A percentile compares a stretch with the other conserved stretches of the same genome.
Evolutionary conservation across 2,797 vertebrate species (phyloP).

Genomic region (Lerista edwardsae): DNA sequence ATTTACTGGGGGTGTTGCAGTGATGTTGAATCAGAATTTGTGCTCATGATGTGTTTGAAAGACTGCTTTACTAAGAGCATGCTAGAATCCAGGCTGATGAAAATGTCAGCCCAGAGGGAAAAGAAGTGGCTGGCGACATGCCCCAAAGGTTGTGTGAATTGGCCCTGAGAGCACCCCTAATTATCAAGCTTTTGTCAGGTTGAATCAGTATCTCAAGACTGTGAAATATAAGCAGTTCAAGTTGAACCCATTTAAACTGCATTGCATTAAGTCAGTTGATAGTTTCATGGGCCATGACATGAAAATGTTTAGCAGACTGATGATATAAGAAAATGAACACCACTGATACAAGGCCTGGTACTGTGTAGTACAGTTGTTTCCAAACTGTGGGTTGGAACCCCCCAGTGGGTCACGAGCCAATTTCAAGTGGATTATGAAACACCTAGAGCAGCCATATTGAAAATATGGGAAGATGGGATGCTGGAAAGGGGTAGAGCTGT

Average conservation of each 20-base stretch:
- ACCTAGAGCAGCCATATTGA: too few relatives aligned
- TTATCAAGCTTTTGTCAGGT: constrained; percentile 21
- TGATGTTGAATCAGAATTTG: background rate
- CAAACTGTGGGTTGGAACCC: too few relatives aligned
- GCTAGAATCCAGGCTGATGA: constrained; percentile 32
- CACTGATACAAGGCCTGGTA: background rate
- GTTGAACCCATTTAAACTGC: background rate
- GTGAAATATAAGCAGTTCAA: background rate
- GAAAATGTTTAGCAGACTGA: background rate
- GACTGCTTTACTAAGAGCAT: background rate
- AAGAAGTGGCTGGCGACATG: constrained; percentile 15
- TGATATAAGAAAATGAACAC: background rate
- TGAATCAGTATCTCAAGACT: constrained; percentile 5
- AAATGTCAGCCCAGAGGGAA: constrained; percentile 5
- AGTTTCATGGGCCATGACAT: background rate
- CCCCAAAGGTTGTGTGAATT: constrained; percentile 27
- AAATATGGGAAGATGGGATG: too few relatives aligned
- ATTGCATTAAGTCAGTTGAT: constrained; percentile 5
- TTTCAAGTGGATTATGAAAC: too few relatives aligned
- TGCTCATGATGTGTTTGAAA: constrained; percentile 16
- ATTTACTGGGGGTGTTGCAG: background rate
- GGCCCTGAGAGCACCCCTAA: constrained; percentile 14
- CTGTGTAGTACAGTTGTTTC: too few relatives aligned
- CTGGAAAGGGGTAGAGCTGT: too few relatives aligned
- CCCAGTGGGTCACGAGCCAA: too few relatives aligned